These are phyloP conservation scores for Notodonta ziczac DNA, from an alignment of 2,888 invertebrate genomes.

Conservation along the genomic window DNA sequence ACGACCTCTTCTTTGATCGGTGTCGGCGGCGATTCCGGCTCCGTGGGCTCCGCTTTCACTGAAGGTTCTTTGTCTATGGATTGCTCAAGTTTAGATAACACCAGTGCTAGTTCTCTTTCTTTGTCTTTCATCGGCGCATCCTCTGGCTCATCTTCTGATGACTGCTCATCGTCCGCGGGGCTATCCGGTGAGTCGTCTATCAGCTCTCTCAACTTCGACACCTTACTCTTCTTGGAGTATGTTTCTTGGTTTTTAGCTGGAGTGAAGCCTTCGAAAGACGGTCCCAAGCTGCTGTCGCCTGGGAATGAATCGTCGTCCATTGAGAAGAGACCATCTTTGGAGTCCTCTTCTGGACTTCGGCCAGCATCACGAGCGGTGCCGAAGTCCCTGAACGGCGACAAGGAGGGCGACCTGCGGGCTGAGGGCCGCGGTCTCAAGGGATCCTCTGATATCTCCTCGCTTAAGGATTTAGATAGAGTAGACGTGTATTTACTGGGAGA, in stretches of 20 bases:
- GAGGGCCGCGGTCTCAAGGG: conserved; percentile 61
- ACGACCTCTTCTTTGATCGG: conserved; percentile 44
- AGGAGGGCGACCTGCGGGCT: conserved; percentile 69
- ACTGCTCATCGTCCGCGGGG: conserved; percentile 81
- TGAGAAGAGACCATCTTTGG: conserved; percentile 85
- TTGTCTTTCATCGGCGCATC: conserved; percentile 57
- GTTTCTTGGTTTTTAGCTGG: conserved; percentile 84
- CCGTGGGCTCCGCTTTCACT: conserved; percentile 26
- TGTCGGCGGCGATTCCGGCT: conserved; percentile 43
- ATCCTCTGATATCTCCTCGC: conserved; percentile 84
- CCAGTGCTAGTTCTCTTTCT: conserved; percentile 50
- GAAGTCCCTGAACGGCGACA: conserved; percentile 77
- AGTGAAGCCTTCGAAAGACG: conserved; percentile 83
- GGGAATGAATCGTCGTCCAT: conserved; percentile 86
- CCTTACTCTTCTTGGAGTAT: conserved; percentile 80
- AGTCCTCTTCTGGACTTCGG: conserved; percentile 86
- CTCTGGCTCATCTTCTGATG: conserved; percentile 77
- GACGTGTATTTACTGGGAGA: conserved; percentile 79
- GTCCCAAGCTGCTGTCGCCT: conserved; percentile 79
- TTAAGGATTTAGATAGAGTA: conserved; percentile 73
- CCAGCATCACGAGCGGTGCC: conserved; percentile 82
- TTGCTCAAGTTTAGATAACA: conserved; percentile 47
- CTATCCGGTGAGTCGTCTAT: conserved; percentile 81
- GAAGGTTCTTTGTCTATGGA: conserved; percentile 37
- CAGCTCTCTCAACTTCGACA: conserved; percentile 72